A percentile compares a stretch with the other conserved stretches of the same genome.
phyloP scores from a whole-genome alignment of 2,888 invertebrate species.

The Drosophila pegasa region DNA sequence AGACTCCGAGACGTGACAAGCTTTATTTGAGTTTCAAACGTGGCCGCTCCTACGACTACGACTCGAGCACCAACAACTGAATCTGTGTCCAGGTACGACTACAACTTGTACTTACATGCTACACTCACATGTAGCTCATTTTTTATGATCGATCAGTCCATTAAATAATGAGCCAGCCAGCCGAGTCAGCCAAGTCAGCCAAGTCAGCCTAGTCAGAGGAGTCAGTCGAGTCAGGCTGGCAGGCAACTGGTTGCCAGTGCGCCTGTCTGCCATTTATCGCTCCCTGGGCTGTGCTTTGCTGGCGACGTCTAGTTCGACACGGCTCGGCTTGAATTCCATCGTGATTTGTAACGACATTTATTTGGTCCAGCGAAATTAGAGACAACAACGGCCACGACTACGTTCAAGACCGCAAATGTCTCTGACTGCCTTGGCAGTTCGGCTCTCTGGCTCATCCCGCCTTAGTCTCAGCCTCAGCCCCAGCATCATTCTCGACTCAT shows the following conservation, averaged over 20 bases:
- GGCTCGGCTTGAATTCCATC: slow-evolving; percentile 77
- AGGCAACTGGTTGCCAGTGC: slow-evolving; percentile 40
- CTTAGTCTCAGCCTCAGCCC: neutral
- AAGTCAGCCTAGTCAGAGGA: slow-evolving; percentile 25
- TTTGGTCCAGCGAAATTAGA: slow-evolving; percentile 79
- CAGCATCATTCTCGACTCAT: slow-evolving; percentile 29
- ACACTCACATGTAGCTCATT: slow-evolving; percentile 78
- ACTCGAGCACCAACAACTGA: slow-evolving; percentile 26
- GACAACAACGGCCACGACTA: slow-evolving; percentile 47
- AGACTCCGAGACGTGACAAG: slow-evolving; percentile 67
- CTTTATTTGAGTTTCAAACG: slow-evolving; percentile 73
- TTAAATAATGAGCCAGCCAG: slow-evolving; percentile 79
- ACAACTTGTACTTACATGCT: slow-evolving; percentile 73
- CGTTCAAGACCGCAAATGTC: slow-evolving; percentile 28
- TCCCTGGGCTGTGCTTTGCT: slow-evolving; percentile 73
- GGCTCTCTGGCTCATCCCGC: slow-evolving; percentile 43
- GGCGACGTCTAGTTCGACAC: slow-evolving; percentile 46
- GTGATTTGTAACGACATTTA: slow-evolving; percentile 84
- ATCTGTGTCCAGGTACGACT: slow-evolving; percentile 59
- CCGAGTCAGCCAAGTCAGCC: slow-evolving; percentile 13
- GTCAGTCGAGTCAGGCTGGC: slow-evolving; percentile 18
- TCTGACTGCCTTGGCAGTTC: slow-evolving; percentile 11
- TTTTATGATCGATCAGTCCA: slow-evolving; percentile 84
- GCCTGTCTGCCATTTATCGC: slow-evolving; percentile 75
- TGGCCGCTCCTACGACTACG: slow-evolving; percentile 66